Conservation (phyloP, 2,113 vertebrate genomes). For the Cricetomys ansorgei region DNA sequence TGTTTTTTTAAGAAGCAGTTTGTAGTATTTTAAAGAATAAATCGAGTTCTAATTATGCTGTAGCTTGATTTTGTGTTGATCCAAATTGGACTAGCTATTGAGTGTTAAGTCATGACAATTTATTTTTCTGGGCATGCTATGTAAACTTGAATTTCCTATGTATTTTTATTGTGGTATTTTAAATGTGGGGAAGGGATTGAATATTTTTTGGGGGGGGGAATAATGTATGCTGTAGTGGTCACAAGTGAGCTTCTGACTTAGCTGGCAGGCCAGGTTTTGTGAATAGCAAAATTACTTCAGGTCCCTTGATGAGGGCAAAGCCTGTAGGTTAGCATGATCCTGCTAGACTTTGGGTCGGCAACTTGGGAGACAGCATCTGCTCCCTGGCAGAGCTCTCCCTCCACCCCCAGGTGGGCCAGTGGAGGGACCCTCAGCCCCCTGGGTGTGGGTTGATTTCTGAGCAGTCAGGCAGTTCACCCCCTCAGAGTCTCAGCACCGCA, state of each 20-base stretch:
- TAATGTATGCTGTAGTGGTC: conserved; percentile 74
- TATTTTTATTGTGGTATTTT: conserved; percentile 82
- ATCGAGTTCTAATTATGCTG: conserved; percentile 57
- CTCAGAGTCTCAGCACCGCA: neutral
- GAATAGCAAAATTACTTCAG: conserved; percentile 58
- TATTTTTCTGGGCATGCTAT: conserved; percentile 74
- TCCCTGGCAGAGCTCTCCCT: neutral
- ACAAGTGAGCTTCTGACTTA: conserved; percentile 70
- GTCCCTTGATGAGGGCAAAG: conserved; percentile 30
- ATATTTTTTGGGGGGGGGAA: conserved; percentile 52
- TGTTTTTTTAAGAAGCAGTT: conserved; percentile 50
- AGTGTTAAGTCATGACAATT: conserved; percentile 65
- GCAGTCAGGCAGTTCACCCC: conserved; percentile 11
- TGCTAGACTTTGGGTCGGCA: neutral
- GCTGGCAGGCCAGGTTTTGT: conserved; percentile 73
- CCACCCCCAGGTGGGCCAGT: neutral
- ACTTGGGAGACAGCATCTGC: neutral
- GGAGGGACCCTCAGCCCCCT: neutral
- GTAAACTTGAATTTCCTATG: conserved; percentile 86
- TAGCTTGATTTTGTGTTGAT: conserved; percentile 73
- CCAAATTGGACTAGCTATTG: conserved; percentile 76
- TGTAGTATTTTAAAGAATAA: conserved; percentile 64
- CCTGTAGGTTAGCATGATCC: neutral
- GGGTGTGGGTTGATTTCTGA: neutral
- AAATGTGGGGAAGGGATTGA: conserved; percentile 62